Conservation (phyloP, 1,140 invertebrate species). For the Chlorops oryzae region DNA sequence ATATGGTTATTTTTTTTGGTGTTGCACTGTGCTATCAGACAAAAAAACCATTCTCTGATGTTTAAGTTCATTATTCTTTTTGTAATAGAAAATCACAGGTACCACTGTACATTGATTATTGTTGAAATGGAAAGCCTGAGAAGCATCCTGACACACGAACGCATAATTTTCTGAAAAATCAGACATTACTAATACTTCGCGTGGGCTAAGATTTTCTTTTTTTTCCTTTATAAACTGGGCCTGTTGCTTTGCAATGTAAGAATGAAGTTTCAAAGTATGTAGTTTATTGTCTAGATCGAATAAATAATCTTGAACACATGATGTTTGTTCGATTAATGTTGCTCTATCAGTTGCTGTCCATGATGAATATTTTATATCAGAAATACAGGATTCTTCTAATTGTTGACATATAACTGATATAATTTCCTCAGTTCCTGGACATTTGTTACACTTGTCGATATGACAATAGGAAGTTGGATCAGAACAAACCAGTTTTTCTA, state of each 20-base stretch:
- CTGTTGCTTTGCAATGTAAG: background rate
- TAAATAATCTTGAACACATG: background rate
- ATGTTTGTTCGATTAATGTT: background rate
- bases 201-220: background rate
- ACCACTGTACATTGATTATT: conserved; percentile 2
- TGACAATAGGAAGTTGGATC: background rate
- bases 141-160: background rate
- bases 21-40: too few relatives aligned
- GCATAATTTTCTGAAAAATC: conserved; percentile 4
- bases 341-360: background rate
- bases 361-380: background rate
- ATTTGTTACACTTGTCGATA: background rate
- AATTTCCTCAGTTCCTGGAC: too few relatives aligned
- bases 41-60: conserved; percentile 1
- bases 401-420: background rate
- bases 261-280: background rate
- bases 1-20: too few relatives aligned
- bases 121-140: conserved; percentile 4
- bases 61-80: background rate
- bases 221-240: background rate
- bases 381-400: background rate
- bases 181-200: conserved; percentile 1
- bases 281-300: background rate
- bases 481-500: too few relatives aligned
- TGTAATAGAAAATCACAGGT: conserved; percentile 4